These are phyloP conservation scores for Perccottus glenii DNA, from an alignment of 2,113 vertebrate genomes.

Conservation along the genomic window DNA sequence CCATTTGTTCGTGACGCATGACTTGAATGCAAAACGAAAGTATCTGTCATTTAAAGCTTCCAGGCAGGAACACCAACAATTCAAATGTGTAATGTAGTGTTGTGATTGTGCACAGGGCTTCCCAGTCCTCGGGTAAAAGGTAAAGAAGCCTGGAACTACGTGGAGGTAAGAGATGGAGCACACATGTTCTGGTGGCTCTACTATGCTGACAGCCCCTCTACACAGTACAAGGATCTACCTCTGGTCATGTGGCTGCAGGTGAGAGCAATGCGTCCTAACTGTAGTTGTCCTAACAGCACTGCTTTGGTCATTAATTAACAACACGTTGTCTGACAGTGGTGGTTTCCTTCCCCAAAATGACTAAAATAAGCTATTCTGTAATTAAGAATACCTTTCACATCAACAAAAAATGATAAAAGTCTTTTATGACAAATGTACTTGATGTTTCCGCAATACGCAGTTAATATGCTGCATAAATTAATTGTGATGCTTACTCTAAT, in stretches of 20 bases:
- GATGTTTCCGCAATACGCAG: too few species aligned
- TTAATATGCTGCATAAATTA: too few species aligned
- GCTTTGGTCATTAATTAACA: too few species aligned
- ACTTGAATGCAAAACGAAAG: background rate
- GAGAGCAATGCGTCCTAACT: slow-evolving; percentile 9
- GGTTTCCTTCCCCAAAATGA: too few species aligned
- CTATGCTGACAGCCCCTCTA: slow-evolving; percentile 77
- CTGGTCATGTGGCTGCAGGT: slow-evolving; percentile 98
- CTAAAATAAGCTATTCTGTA: too few species aligned
- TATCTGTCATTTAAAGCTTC: background rate
- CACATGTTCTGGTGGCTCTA: slow-evolving; percentile 99
- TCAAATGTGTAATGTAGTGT: background rate
- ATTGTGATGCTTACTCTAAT: too few species aligned
- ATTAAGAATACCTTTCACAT: too few species aligned
- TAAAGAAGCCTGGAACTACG: slow-evolving; percentile 88
- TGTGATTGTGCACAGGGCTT: slow-evolving; percentile 38
- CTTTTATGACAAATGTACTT: too few species aligned
- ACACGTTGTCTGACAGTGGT: too few species aligned
- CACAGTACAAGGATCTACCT: slow-evolving; percentile 82
- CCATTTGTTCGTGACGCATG: background rate
- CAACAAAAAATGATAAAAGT: too few species aligned
- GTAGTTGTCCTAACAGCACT: too few species aligned
- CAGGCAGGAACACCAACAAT: too few species aligned
- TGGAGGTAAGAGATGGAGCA: slow-evolving; percentile 87
- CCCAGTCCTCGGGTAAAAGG: slow-evolving; percentile 10